phyloP scores from a whole-genome alignment of 2,113 vertebrate genomes.

The Zapornia atra region DNA sequence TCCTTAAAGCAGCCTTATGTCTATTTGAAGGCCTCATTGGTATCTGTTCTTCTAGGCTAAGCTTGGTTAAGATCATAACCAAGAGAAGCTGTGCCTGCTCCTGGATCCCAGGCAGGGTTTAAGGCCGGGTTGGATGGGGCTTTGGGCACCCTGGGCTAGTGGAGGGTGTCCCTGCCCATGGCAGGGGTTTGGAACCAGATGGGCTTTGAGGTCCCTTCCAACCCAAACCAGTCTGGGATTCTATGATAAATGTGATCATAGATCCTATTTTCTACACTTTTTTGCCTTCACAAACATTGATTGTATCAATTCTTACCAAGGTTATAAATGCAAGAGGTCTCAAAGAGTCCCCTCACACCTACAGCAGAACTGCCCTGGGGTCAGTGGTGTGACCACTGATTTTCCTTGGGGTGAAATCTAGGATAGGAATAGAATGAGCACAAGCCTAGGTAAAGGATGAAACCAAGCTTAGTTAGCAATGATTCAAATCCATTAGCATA shows the following conservation, averaged over 20 bases:
- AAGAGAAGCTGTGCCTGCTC: no score
- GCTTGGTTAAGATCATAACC: not conserved
- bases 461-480: not conserved
- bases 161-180: no score
- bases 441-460: not conserved
- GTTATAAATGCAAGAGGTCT: not conserved
- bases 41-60: not conserved
- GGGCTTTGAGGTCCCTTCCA: no score
- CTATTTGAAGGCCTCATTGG: not conserved
- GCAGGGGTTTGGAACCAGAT: no score
- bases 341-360: not conserved
- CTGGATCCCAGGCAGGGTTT: no score
- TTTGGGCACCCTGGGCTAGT: no score
- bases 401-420: not conserved
- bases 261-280: not conserved
- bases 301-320: not conserved
- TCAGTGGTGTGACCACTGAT: fast-evolving
- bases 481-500: not conserved
- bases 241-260: not conserved
- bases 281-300: not conserved
- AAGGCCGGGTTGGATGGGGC: no score
- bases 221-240: no score
- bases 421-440: not conserved
- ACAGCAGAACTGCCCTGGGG: not conserved
- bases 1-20: not conserved